phyloP scores from a whole-genome alignment of 2,888 invertebrate genomes.

The Callyntrura sp. region DNA sequence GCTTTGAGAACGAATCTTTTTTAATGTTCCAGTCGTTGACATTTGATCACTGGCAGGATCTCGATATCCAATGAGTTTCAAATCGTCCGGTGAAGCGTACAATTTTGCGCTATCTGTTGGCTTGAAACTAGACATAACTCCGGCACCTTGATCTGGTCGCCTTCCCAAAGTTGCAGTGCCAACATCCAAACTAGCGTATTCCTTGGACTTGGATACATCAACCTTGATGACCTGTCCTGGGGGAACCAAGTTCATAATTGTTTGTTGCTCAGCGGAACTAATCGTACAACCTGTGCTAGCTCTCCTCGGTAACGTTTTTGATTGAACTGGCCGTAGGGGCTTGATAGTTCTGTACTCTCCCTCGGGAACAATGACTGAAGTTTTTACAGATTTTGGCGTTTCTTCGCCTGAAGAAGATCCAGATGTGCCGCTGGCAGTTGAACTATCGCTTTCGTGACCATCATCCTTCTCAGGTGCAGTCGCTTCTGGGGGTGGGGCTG shows the following conservation, averaged over 20 bases:
- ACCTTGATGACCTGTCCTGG: conserved; percentile 87
- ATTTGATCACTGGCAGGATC: conserved; percentile 77
- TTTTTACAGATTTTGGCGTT: conserved; percentile 80
- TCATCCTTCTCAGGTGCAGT: conserved; percentile 83
- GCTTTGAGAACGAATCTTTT: conserved; percentile 84
- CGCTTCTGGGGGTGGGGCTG: conserved; percentile 73
- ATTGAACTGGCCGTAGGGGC: conserved; percentile 83
- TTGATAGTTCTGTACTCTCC: conserved; percentile 84
- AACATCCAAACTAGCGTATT: conserved; percentile 85
- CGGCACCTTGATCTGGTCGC: conserved; percentile 76
- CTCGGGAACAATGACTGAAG: conserved; percentile 80
- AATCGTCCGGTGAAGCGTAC: conserved; percentile 95
- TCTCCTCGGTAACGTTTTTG: conserved; percentile 83
- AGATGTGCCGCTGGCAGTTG: conserved; percentile 76
- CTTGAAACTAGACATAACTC: conserved; percentile 94
- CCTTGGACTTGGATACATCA: conserved; percentile 86
- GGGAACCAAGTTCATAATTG: conserved; percentile 83
- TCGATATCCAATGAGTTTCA: conserved; percentile 89
- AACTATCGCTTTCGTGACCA: conserved; percentile 84
- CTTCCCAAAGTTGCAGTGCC: conserved; percentile 75
- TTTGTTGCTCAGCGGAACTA: conserved; percentile 83
- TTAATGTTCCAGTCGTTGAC: conserved; percentile 79
- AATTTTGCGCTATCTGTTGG: conserved; percentile 94
- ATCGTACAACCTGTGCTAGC: conserved; percentile 84
- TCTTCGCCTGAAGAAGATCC: conserved; percentile 78